These are phyloP conservation scores for Drosophila orosa DNA, from an alignment of 1,140 invertebrate genomes.

Conservation along the genomic window DNA sequence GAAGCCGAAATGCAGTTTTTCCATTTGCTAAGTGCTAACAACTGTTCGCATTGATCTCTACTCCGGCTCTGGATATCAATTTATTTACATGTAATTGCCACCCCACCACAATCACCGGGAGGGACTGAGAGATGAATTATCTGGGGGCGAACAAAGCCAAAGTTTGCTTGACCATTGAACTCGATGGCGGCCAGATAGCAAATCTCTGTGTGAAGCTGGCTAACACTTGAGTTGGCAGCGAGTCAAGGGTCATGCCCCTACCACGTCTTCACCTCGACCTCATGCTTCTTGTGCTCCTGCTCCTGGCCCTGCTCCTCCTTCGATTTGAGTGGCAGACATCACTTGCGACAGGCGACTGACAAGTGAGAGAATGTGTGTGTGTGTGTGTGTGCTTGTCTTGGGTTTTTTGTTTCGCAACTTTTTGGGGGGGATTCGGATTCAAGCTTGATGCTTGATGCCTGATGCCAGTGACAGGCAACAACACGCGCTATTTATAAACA, in stretches of 20 bases:
- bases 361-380: conserved; percentile 53
- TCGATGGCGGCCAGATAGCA: conserved; percentile 45
- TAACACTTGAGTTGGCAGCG: conserved; percentile 56
- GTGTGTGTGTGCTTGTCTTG: conserved; percentile 22
- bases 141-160: conserved; percentile 31
- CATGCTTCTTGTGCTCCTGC: not conserved
- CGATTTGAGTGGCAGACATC: conserved; percentile 72
- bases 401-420: conserved; percentile 58
- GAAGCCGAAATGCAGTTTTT: conserved; percentile 71
- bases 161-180: conserved; percentile 72
- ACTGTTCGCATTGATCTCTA: conserved; percentile 66
- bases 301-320: not conserved
- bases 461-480: conserved; percentile 68
- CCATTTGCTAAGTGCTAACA: conserved; percentile 71
- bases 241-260: conserved; percentile 56
- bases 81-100: conserved; percentile 63
- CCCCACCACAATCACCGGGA: conserved; percentile 5
- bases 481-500: conserved; percentile 82
- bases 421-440: conserved; percentile 28
- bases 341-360: conserved; percentile 72
- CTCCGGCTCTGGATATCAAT: conserved; percentile 57
- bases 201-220: conserved; percentile 52
- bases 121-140: conserved; percentile 19
- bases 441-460: conserved; percentile 48
- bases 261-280: conserved; percentile 13